Conservation (phyloP, 2,888 invertebrate species). For the Serrognathus titanus region DNA sequence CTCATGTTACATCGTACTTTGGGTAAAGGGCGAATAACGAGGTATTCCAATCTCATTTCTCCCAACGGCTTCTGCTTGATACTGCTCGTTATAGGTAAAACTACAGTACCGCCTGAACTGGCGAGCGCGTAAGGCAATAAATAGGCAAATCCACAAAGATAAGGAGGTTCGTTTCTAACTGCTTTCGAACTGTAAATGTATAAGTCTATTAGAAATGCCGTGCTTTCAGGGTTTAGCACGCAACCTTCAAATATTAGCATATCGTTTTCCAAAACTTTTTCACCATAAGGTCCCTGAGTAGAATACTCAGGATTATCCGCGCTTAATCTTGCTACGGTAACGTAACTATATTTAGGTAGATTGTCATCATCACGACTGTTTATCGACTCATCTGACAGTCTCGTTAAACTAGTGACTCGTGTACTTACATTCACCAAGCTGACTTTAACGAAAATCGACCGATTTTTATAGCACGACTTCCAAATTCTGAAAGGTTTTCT, state of each 20-base stretch:
- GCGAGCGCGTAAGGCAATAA: constrained; percentile 81
- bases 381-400: constrained; percentile 61
- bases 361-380: constrained; percentile 59
- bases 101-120: constrained; percentile 67
- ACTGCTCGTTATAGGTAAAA: constrained; percentile 80
- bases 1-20: constrained; percentile 69
- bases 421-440: constrained; percentile 37
- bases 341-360: constrained; percentile 50
- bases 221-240: constrained; percentile 67
- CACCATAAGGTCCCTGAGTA: constrained; percentile 80
- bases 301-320: constrained; percentile 63
- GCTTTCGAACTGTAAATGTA: constrained; percentile 68
- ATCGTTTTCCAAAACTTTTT: constrained; percentile 68
- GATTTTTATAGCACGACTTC: constrained; percentile 67
- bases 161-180: constrained; percentile 67
- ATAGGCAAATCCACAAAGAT: constrained; percentile 87
- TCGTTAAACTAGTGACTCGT: constrained; percentile 38
- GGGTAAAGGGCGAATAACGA: constrained; percentile 62
- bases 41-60: constrained; percentile 63
- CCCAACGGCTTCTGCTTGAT: constrained; percentile 85
- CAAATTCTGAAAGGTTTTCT: constrained; percentile 75
- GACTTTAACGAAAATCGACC: constrained; percentile 66
- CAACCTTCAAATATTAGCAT: constrained; percentile 77
- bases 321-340: constrained; percentile 67
- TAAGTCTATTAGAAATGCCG: constrained; percentile 82